These are phyloP conservation scores for Leptopilina drosophilae DNA, from an alignment of 2,888 invertebrate species.

Conservation along the genomic window DNA sequence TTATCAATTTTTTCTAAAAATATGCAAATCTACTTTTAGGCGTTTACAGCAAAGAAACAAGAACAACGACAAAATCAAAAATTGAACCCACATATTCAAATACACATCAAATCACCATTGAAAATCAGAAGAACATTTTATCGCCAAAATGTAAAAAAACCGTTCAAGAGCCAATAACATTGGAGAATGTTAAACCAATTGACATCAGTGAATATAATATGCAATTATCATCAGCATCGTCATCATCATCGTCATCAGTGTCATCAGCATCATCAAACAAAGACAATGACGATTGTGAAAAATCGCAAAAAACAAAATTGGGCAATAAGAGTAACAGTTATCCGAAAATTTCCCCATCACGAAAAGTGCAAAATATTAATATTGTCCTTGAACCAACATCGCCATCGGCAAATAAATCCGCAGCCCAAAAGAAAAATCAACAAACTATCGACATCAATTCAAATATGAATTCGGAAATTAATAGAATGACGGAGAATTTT, in stretches of 20 bases:
- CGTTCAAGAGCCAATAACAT: background rate
- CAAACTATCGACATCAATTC: background rate
- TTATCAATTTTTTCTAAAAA: no score
- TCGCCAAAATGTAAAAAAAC: background rate
- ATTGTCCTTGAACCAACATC: slow-evolving; percentile 44
- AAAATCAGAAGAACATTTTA: background rate
- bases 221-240: background rate
- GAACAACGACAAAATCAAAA: no score
- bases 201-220: background rate
- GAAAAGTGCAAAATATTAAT: slow-evolving; percentile 67
- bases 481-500: background rate
- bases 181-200: background rate
- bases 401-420: no score
- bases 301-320: slow-evolving; percentile 8
- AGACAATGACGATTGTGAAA: slow-evolving; percentile 10
- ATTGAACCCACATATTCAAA: no score
- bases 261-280: background rate
- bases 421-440: background rate
- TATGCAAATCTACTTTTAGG: no score
- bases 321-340: slow-evolving; percentile 60
- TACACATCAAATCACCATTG: background rate
- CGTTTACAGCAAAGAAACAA: no score
- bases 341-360: slow-evolving; percentile 64
- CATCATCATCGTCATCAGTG: no score
- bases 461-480: background rate